These are phyloP conservation scores for Lepus townsendii DNA, from an alignment of 2,797 vertebrate species.

Conservation along the genomic window DNA sequence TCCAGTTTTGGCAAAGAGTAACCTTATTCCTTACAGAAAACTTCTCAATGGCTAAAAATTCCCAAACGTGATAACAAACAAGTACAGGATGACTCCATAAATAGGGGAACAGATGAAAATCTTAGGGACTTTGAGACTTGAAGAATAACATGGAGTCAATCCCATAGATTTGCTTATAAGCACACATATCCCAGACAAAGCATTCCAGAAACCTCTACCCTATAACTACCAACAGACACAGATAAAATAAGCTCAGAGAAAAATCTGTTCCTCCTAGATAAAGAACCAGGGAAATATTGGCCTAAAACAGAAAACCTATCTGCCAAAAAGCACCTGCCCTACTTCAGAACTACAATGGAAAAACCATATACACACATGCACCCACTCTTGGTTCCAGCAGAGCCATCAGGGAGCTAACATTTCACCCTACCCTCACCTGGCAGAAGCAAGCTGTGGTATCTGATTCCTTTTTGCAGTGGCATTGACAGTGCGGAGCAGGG, in stretches of 20 bases:
- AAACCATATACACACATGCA: not conserved
- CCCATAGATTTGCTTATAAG: not conserved
- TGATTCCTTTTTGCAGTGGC: not conserved
- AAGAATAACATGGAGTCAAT: not conserved
- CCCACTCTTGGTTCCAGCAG: not conserved
- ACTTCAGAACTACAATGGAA: not conserved
- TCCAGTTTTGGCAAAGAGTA: not conserved
- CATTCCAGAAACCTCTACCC: not conserved
- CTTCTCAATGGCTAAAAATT: not conserved
- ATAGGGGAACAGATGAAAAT: not conserved
- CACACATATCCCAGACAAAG: not conserved
- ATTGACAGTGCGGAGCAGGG: not conserved
- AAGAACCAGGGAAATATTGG: not conserved
- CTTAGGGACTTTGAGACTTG: not conserved
- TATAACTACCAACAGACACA: not conserved
- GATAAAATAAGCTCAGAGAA: not conserved
- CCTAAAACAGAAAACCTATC: not conserved
- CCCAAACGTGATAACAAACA: not conserved
- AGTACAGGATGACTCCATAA: not conserved
- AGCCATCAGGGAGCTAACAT: not conserved
- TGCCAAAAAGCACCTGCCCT: not conserved
- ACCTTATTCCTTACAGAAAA: not conserved
- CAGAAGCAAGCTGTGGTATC: not conserved
- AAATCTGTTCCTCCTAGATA: not conserved
- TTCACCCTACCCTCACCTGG: not conserved